These are phyloP conservation scores for Heliconius nattereri DNA, from an alignment of 1,140 invertebrate species.

Conservation along the genomic window DNA sequence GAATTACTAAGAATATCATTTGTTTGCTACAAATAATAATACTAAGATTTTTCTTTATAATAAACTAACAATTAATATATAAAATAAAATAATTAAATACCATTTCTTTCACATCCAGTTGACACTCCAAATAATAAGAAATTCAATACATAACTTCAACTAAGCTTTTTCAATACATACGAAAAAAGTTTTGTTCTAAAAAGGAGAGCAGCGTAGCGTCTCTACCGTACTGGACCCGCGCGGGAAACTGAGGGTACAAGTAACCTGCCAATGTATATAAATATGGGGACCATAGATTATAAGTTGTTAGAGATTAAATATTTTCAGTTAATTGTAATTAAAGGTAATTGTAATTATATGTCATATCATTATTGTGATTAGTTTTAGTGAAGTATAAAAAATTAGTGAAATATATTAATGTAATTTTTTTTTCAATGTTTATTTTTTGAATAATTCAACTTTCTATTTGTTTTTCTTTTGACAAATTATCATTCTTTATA, in stretches of 20 bases:
- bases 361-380: neutral
- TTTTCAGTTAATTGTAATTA: neutral
- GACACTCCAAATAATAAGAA: neutral
- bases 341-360: neutral
- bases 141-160: constrained; percentile 31
- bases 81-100: constrained; percentile 28
- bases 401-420: no score
- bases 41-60: no score
- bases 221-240: constrained; percentile 46
- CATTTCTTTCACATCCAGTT: constrained; percentile 28
- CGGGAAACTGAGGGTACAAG: constrained; percentile 57
- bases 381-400: neutral
- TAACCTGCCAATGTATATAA: constrained; percentile 62
- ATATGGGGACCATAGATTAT: constrained; percentile 54
- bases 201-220: constrained; percentile 29
- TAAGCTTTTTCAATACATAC: constrained; percentile 24
- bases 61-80: no score
- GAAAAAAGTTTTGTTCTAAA: constrained; percentile 55
- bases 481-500: no score
- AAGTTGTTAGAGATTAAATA: neutral
- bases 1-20: no score
- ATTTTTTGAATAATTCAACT: no score
- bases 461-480: no score
- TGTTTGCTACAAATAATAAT: no score
- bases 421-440: no score